Conservation (phyloP, 2,797 vertebrate species). For the Tauraco hartlaubi region DNA sequence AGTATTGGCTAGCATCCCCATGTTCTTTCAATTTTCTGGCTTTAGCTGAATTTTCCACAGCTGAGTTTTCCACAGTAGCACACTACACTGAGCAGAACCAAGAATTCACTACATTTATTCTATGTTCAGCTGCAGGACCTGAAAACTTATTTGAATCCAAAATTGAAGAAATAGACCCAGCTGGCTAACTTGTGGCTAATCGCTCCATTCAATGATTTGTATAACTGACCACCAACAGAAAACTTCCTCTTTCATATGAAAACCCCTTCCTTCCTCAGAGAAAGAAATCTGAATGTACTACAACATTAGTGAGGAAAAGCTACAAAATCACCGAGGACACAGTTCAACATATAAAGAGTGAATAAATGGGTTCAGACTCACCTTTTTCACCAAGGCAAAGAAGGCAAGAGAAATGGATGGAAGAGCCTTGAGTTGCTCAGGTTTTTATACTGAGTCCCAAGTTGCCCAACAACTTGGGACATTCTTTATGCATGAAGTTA, state of each 20-base stretch:
- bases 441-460: constrained; percentile 37
- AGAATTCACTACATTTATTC: neutral
- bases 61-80: neutral
- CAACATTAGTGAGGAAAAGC: neutral
- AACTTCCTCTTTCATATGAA: neutral
- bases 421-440: neutral
- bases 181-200: neutral
- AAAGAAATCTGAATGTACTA: neutral
- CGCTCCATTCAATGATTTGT: neutral
- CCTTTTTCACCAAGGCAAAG: neutral
- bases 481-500: constrained; percentile 1
- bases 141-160: neutral
- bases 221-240: neutral
- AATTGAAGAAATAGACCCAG: neutral
- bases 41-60: neutral
- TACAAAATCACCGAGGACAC: neutral
- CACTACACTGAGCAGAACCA: fast-evolving
- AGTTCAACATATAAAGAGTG: neutral
- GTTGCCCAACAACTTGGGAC: neutral
- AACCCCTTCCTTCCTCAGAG: neutral
- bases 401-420: neutral
- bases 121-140: neutral
- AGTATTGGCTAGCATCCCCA: neutral
- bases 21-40: neutral
- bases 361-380: neutral